Percentiles rank a stretch among this genome's conserved stretches.
Evolutionary conservation across 2,888 invertebrate genomes (phyloP).

Genomic region (Diarsia brunnea): DNA sequence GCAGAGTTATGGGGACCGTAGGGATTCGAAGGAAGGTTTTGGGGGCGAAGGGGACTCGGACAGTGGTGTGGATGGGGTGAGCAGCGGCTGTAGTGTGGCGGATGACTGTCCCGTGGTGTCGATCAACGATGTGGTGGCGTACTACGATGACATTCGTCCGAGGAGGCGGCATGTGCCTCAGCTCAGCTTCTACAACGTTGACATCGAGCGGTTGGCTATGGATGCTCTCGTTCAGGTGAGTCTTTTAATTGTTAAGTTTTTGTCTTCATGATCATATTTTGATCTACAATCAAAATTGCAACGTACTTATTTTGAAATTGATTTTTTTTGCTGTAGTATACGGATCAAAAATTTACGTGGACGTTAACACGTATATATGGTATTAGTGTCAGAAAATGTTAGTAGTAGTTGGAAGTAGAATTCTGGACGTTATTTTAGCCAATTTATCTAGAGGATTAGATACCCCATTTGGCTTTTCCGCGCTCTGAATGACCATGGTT

Average conservation of each 20-base stretch:
- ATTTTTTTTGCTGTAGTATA: not conserved
- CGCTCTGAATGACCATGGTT: constrained; percentile 8
- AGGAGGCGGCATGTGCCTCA: constrained; percentile 85
- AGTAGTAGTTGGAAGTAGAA: not conserved
- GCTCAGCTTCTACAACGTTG: constrained; percentile 87
- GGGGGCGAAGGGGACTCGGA: constrained; percentile 88
- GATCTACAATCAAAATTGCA: not conserved
- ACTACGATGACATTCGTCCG: constrained; percentile 87
- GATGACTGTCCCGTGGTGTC: constrained; percentile 91
- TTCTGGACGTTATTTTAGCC: constrained; percentile 22
- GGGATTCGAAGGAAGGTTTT: constrained; percentile 87
- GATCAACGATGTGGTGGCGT: constrained; percentile 88
- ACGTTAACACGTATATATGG: not conserved
- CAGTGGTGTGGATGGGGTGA: constrained; percentile 91
- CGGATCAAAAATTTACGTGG: no score
- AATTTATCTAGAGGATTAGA: constrained; percentile 25
- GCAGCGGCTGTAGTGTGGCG: constrained; percentile 90
- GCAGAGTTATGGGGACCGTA: constrained; percentile 85
- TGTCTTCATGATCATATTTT: not conserved
- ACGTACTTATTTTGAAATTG: not conserved
- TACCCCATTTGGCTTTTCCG: constrained; percentile 3
- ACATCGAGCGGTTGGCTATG: constrained; percentile 86
- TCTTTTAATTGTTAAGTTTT: constrained; percentile 31
- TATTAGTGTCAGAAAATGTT: constrained; percentile 9
- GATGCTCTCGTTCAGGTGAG: constrained; percentile 85